These are phyloP conservation scores for Camponotus vicinus DNA, from an alignment of 1,140 invertebrate species.

Conservation along the genomic window DNA sequence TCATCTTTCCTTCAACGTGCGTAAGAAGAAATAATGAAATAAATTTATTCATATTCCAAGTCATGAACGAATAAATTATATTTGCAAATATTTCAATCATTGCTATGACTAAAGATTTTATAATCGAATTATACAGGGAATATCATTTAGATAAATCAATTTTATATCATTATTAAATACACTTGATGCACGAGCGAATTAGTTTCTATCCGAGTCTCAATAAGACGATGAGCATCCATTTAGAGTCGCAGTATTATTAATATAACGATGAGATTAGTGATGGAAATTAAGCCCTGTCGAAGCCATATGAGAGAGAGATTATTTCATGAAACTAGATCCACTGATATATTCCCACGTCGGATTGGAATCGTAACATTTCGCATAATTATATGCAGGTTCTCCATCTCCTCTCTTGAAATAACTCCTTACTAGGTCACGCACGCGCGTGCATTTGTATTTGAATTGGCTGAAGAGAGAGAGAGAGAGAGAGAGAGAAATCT, in stretches of 20 bases:
- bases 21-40: slow-evolving; percentile 61
- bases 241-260: background rate
- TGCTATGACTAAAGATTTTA: background rate
- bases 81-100: background rate
- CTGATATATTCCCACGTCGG: slow-evolving; percentile 51
- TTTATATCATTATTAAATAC: background rate
- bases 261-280: slow-evolving; percentile 38
- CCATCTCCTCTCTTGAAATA: background rate
- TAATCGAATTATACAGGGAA: background rate
- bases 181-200: slow-evolving; percentile 1
- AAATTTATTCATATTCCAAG: slow-evolving; percentile 56
- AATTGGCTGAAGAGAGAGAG: too few species aligned
- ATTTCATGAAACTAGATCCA: slow-evolving; percentile 29
- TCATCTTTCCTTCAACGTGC: background rate
- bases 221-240: slow-evolving; percentile 13
- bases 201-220: slow-evolving; percentile 4
- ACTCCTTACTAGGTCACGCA: background rate
- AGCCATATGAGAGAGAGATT: slow-evolving; percentile 13
- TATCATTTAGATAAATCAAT: background rate
- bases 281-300: slow-evolving; percentile 37
- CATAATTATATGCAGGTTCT: background rate
- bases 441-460: background rate
- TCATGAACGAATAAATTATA: background rate
- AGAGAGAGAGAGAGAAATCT: background rate
- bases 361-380: slow-evolving; percentile 18